Percentiles rank a stretch among this genome's conserved stretches.
phyloP scores from a whole-genome alignment of 2,888 invertebrate species.

The Anaspis maculata region DNA sequence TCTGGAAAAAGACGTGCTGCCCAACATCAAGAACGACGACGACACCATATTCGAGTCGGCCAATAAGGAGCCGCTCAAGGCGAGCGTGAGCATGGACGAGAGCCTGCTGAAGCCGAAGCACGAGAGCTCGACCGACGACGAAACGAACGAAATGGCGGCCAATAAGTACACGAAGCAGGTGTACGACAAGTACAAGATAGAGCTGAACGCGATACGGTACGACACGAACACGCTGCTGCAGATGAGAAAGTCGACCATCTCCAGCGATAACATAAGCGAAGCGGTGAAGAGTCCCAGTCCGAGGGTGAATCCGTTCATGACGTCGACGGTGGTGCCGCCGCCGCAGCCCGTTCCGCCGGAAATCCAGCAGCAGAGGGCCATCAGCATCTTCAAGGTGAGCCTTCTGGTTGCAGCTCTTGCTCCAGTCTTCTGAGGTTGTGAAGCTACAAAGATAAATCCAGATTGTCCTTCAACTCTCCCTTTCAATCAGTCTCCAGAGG shows the following conservation, averaged over 20 bases:
- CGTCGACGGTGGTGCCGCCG: constrained; percentile 40
- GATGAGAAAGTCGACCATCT: constrained; percentile 33
- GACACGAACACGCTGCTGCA: constrained; percentile 39
- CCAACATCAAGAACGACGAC: constrained; percentile 38
- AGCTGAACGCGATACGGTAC: constrained; percentile 33
- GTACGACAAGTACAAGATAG: constrained; percentile 36
- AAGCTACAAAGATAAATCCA: too few relatives aligned
- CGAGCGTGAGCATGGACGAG: constrained; percentile 23
- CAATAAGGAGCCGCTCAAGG: constrained; percentile 24
- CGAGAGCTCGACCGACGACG: constrained; percentile 37
- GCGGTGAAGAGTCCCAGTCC: constrained; percentile 41
- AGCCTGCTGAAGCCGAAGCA: constrained; percentile 39
- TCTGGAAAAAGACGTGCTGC: constrained; percentile 35
- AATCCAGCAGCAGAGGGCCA: constrained; percentile 72
- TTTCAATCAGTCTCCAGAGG: too few relatives aligned
- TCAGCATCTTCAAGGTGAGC: constrained; percentile 72
- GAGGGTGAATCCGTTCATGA: constrained; percentile 35
- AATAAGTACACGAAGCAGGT: constrained; percentile 25
- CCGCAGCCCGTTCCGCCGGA: constrained; percentile 70
- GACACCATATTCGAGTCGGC: constrained; percentile 17
- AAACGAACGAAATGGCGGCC: constrained; percentile 35
- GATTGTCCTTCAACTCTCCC: too few relatives aligned
- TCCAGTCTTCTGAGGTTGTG: too few relatives aligned
- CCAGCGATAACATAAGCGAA: constrained; percentile 28
- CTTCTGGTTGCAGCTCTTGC: too few relatives aligned